Base-by-base conservation (phyloP, 2,113 vertebrate species). In the Budorcas taxicolor region DNA sequence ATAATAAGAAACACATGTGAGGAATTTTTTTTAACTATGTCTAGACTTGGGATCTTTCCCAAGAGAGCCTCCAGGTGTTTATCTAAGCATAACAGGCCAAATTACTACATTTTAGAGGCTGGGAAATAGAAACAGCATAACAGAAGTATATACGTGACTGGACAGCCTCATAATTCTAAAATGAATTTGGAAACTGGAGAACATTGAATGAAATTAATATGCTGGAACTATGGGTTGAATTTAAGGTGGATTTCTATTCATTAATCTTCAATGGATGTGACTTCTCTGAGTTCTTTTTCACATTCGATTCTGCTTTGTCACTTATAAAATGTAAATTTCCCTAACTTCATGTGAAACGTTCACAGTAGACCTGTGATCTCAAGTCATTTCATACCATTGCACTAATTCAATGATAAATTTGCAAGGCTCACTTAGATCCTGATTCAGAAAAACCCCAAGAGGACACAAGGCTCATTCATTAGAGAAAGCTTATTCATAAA, bases 1-100 rank as follows among this genome's bases (percentile, higher is more conserved):
- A 87, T 97, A 98, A 99, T 97, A 97, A 96, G 97, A 98, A 99
- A 98, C 99, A 98, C 89, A 98, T 98, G 98, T 98, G 97, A 93
- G 50, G 85, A 52, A 47, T 94, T 97, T 93, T 95, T 83, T 95
- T 36, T 92, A 84, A 90, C 93, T 85, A 64, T 97, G 98, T 99
- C 99, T 99, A 99, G 98, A 99, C 98, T 99, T 98, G 98, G 97
- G 98, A 98, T 98, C 98, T 98, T 98, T 99, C 99, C 98, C 98
- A 98, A 98, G 98, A 98, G 98, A 97, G 95, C 89, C 97, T 98
- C 98, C 98, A 99, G 98, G 99, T 98, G 98, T 98, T 98, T 98
- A 98, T 98, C 98, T 98, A 97, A 98, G 97, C 97, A 71, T 95
- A 98, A 95, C 40, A 91, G 96, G 95, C 97, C 94, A 98, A 98